Conservation (phyloP, 2,113 vertebrate genomes). For the Nibea coibor region DNA sequence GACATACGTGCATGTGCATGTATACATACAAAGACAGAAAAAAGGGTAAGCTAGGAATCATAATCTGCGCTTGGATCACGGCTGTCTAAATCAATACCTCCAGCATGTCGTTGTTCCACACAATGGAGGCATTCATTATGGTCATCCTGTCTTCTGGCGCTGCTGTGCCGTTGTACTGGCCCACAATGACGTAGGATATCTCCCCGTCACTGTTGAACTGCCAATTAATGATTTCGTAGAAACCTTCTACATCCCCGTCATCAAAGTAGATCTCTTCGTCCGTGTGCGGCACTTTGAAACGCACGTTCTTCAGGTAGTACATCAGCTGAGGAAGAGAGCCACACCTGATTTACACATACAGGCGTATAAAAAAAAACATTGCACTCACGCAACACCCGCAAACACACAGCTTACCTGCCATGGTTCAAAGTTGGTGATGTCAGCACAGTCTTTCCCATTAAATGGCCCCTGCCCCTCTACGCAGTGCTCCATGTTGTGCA, state of each 20-base stretch:
- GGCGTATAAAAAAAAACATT: background rate
- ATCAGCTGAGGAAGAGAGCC: slow-evolving; percentile 79
- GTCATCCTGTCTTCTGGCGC: slow-evolving; percentile 66
- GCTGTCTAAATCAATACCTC: slow-evolving; percentile 67
- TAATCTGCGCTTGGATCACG: background rate
- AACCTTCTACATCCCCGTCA: slow-evolving; percentile 80
- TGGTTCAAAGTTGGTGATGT: slow-evolving; percentile 85
- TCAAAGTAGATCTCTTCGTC: slow-evolving; percentile 78
- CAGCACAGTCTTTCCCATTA: slow-evolving; percentile 72
- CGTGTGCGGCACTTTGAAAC: slow-evolving; percentile 81
- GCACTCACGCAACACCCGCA: too few species aligned
- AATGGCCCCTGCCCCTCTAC: slow-evolving; percentile 79
- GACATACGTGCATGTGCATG: background rate
- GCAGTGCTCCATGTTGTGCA: slow-evolving; percentile 85
- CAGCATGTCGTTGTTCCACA: slow-evolving; percentile 83
- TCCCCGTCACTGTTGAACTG: slow-evolving; percentile 76
- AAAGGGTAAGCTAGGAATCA: background rate
- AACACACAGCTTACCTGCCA: slow-evolving; percentile 81
- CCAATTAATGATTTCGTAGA: slow-evolving; percentile 90
- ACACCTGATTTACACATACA: background rate
- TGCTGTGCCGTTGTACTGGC: slow-evolving; percentile 76
- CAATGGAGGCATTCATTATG: slow-evolving; percentile 79
- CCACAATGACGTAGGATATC: slow-evolving; percentile 81
- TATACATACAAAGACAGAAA: background rate
- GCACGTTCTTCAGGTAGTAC: slow-evolving; percentile 87